Percentiles rank a stretch among this genome's conserved stretches.
phyloP scores from a whole-genome alignment of 2,113 vertebrate species.

The Cinclus cinclus region DNA sequence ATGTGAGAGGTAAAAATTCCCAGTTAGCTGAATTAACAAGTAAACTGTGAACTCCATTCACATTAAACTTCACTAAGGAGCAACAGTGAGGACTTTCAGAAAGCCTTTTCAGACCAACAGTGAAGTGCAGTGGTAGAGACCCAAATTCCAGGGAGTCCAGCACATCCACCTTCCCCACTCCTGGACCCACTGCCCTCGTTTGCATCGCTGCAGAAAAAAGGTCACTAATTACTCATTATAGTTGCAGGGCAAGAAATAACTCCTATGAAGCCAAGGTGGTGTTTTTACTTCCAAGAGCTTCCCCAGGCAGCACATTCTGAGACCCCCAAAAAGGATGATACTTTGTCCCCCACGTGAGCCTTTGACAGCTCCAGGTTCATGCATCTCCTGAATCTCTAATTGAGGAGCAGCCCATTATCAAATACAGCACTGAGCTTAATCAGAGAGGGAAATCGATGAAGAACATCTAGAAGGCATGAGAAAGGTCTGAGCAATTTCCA shows the following conservation, averaged over 20 bases:
- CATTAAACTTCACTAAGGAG: background rate
- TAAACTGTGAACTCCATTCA: background rate
- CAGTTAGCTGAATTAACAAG: background rate
- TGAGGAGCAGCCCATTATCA: background rate
- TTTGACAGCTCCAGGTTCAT: background rate
- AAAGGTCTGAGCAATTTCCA: constrained; percentile 9
- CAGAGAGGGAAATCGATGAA: constrained; percentile 29
- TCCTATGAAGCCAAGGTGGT: fast-evolving
- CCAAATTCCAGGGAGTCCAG: background rate
- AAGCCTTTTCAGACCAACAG: background rate
- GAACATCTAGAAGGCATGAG: background rate
- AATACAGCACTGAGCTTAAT: constrained; percentile 8
- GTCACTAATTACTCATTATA: background rate
- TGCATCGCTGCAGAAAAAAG: background rate
- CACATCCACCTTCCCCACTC: background rate
- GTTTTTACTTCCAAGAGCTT: background rate
- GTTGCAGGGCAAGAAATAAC: background rate
- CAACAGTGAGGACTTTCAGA: background rate
- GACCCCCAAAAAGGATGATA: background rate
- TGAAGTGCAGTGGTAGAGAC: background rate
- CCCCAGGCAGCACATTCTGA: fast-evolving
- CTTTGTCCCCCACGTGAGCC: background rate
- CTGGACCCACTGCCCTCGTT: background rate
- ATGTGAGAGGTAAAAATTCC: background rate
- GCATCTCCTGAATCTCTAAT: background rate